Evolutionary conservation across 2,797 vertebrate genomes (phyloP).

Genomic region (Pipistrellus nathusii): DNA sequence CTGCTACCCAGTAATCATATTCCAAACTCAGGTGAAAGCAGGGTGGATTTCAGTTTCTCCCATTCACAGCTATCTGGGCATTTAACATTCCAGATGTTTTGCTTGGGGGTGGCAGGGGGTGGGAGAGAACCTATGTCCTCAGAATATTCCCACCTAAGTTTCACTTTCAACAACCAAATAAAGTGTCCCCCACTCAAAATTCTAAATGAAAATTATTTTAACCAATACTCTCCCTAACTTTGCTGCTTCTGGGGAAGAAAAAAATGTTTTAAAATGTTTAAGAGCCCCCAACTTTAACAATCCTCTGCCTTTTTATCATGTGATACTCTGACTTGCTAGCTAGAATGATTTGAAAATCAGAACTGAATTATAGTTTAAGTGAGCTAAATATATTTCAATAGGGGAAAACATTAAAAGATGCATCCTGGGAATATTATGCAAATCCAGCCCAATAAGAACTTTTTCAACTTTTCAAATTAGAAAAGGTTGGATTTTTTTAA

Average conservation of each 20-base stretch:
- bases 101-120: neutral
- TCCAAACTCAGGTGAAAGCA: neutral
- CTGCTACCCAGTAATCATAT: neutral
- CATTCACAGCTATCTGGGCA: neutral
- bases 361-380: slow-evolving; percentile 81
- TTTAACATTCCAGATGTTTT: slow-evolving; percentile 2
- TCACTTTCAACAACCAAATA: neutral
- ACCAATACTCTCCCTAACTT: slow-evolving; percentile 25
- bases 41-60: neutral
- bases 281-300: slow-evolving; percentile 47
- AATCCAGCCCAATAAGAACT: slow-evolving; percentile 73
- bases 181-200: neutral
- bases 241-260: neutral
- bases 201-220: slow-evolving; percentile 20
- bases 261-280: neutral
- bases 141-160: neutral
- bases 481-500: slow-evolving; percentile 38
- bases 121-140: neutral
- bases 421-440: slow-evolving; percentile 73
- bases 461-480: slow-evolving; percentile 58
- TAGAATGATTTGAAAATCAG: slow-evolving; percentile 81
- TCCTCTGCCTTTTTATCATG: slow-evolving; percentile 61
- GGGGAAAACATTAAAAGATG: slow-evolving; percentile 74
- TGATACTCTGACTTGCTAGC: slow-evolving; percentile 81
- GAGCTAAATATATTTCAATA: slow-evolving; percentile 83